These are phyloP conservation scores for Alca torda DNA, from an alignment of 2,797 vertebrate species.

Conservation along the genomic window DNA sequence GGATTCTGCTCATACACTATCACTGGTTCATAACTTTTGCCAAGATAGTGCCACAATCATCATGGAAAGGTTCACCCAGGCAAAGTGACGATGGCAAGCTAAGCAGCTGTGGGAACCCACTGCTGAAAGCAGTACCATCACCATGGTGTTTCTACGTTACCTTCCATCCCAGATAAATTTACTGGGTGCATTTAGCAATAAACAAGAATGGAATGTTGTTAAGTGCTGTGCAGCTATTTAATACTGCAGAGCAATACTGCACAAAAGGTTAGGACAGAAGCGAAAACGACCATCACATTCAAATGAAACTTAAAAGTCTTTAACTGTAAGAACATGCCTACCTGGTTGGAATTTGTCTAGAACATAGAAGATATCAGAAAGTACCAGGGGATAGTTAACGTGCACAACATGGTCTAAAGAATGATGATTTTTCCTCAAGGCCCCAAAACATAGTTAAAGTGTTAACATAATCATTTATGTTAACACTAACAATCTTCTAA, in stretches of 20 bases:
- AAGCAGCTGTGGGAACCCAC: neutral
- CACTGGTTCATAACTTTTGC: neutral
- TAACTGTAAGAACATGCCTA: neutral
- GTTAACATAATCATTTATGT: neutral
- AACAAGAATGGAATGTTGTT: neutral
- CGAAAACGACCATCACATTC: neutral
- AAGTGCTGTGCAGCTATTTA: neutral
- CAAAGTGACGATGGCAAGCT: rapidly evolving
- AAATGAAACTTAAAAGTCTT: neutral
- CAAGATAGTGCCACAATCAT: rapidly evolving
- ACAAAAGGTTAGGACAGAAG: neutral
- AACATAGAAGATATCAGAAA: neutral
- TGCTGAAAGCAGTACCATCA: neutral
- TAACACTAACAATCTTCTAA: neutral
- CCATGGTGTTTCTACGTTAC: neutral
- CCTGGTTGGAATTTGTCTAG: neutral
- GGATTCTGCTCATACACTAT: neutral
- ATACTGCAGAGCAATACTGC: neutral
- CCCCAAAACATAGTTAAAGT: too few relatives aligned
- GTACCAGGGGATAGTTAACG: neutral
- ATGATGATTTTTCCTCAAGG: neutral
- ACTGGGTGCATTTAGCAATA: neutral
- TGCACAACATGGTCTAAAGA: neutral
- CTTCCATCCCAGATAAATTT: neutral
- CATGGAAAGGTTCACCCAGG: neutral